A percentile compares a stretch with the other conserved stretches of the same genome.
Evolutionary conservation across 92 coral and sea anemone genomes (phyloP).

Genomic region (Paramuricea clavata): DNA sequence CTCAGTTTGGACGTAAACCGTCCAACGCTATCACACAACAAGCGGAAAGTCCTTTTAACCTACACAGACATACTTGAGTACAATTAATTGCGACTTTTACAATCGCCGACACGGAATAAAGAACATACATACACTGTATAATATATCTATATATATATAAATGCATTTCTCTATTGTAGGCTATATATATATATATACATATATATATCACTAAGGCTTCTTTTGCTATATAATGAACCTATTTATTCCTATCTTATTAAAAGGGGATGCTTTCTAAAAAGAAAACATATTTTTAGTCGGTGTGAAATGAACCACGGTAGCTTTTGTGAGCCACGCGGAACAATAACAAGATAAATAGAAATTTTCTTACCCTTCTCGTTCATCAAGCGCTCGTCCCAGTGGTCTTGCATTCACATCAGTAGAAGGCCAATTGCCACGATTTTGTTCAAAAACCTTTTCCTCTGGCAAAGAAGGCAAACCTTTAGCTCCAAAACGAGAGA

Average conservation of each 20-base stretch:
- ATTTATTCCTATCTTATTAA: constrained; percentile 20
- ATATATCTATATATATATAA: not conserved
- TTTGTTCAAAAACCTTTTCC: constrained; percentile 82
- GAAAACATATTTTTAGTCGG: constrained; percentile 15
- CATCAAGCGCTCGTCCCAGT: not conserved
- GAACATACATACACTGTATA: not conserved
- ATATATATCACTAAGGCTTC: not conserved
- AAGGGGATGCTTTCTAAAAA: not conserved
- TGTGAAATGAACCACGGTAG: not conserved
- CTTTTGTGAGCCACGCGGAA: not conserved
- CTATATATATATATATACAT: not conserved
- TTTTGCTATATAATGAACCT: constrained; percentile 20
- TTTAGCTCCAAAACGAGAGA: constrained; percentile 68
- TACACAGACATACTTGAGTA: constrained; percentile 26
- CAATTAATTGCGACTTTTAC: constrained; percentile 33
- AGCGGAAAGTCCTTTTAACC: constrained; percentile 20
- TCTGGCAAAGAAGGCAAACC: constrained; percentile 93
- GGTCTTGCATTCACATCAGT: constrained; percentile 7
- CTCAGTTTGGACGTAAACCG: not conserved
- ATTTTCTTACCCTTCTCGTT: not conserved
- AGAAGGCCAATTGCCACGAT: constrained; percentile 77
- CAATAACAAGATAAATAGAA: not conserved
- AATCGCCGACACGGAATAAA: constrained; percentile 34
- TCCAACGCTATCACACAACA: not conserved
- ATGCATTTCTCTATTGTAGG: not conserved